phyloP scores from a whole-genome alignment of 1,140 invertebrate species.

The Fragariocoptes setiger region DNA sequence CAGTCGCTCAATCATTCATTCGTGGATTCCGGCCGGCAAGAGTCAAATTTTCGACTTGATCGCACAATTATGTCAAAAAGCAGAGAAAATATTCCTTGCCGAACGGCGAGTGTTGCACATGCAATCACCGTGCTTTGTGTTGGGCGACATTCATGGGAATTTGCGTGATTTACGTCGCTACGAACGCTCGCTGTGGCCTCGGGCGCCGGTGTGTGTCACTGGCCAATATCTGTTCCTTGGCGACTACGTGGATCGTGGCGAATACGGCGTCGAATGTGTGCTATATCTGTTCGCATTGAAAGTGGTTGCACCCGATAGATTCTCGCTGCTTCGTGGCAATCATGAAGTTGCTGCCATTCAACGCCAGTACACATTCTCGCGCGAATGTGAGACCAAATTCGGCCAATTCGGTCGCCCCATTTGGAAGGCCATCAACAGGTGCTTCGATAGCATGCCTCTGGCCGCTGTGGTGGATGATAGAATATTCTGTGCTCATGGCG shows the following conservation, averaged over 20 bases:
- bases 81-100: slow-evolving; percentile 12
- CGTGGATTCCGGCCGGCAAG: neutral
- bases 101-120: slow-evolving; percentile 16
- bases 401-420: slow-evolving; percentile 26
- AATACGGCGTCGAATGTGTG: slow-evolving; percentile 22
- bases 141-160: slow-evolving; percentile 27
- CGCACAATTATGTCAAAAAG: slow-evolving; percentile 12
- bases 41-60: neutral
- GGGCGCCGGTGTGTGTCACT: slow-evolving; percentile 25
- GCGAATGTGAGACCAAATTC: slow-evolving; percentile 30
- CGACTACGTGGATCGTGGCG: slow-evolving; percentile 31
- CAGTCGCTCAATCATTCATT: too few relatives aligned
- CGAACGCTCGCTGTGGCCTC: slow-evolving; percentile 26
- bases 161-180: slow-evolving; percentile 24
- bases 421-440: slow-evolving; percentile 32
- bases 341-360: slow-evolving; percentile 31
- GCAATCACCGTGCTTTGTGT: slow-evolving; percentile 21
- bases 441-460: slow-evolving; percentile 33
- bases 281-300: slow-evolving; percentile 29
- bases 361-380: slow-evolving; percentile 33
- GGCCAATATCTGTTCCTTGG: slow-evolving; percentile 28
- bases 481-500: slow-evolving; percentile 39
- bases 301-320: slow-evolving; percentile 25
- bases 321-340: slow-evolving; percentile 27
- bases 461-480: slow-evolving; percentile 33